A percentile compares a stretch with the other conserved stretches of the same genome.
Conservation (phyloP, 2,797 vertebrate genomes). For the Peromyscus eremicus region DNA sequence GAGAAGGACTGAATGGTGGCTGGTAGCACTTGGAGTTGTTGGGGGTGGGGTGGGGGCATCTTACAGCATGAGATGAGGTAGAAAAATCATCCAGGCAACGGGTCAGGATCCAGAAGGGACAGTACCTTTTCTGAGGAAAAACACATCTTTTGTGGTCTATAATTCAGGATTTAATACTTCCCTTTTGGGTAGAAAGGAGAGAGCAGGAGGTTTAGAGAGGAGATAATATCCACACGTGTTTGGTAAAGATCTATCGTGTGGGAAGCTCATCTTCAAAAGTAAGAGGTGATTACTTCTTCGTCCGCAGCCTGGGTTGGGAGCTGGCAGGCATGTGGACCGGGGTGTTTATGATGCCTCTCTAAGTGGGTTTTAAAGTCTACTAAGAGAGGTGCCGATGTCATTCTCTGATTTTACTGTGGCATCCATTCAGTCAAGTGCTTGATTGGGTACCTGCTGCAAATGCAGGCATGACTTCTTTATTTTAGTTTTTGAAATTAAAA, state of each 20-base stretch:
- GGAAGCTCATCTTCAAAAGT: conserved; percentile 68
- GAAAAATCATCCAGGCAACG: background rate
- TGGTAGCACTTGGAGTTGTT: background rate
- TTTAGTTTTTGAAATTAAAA: background rate
- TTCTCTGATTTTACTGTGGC: background rate
- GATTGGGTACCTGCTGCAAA: background rate
- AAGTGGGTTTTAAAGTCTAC: background rate
- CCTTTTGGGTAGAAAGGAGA: background rate
- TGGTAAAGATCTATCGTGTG: conserved; percentile 71
- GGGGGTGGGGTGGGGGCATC: background rate
- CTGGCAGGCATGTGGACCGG: conserved; percentile 52
- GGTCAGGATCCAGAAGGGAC: background rate
- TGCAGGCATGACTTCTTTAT: background rate
- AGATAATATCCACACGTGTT: conserved; percentile 12
- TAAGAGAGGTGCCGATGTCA: background rate
- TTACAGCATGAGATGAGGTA: background rate
- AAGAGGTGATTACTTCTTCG: conserved; percentile 67
- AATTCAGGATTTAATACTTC: background rate
- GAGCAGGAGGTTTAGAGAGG: background rate
- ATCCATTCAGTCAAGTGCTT: background rate
- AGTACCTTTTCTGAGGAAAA: background rate
- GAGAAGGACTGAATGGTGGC: background rate
- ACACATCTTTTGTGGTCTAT: conserved; percentile 4
- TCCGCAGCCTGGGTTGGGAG: conserved; percentile 7
- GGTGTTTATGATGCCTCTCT: background rate